These are phyloP conservation scores for Aphis craccivora DNA, from an alignment of 1,140 invertebrate genomes.

Conservation along the genomic window DNA sequence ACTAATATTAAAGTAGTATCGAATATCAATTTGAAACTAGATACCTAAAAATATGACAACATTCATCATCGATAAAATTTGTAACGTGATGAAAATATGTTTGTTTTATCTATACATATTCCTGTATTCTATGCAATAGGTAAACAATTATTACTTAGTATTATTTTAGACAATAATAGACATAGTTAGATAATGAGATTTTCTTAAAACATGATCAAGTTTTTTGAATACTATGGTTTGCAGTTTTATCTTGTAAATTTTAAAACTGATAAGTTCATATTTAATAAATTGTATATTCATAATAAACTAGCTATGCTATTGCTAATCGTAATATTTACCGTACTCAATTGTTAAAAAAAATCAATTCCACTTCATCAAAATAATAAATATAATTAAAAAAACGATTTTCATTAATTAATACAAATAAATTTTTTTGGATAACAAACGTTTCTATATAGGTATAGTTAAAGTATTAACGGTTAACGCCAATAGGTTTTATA, in stretches of 20 bases:
- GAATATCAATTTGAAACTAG: background rate
- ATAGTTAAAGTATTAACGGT: too few species aligned
- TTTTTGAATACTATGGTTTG: background rate
- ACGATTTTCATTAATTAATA: background rate
- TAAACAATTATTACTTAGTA: too few species aligned
- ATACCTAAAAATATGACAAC: background rate
- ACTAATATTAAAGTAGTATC: background rate
- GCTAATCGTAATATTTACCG: background rate
- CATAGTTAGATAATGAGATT: background rate
- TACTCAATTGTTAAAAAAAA: background rate
- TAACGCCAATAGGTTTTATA: background rate
- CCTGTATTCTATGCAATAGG: background rate
- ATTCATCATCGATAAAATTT: background rate
- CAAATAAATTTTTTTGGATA: background rate
- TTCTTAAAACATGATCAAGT: background rate
- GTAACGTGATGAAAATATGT: background rate
- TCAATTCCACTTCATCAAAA: background rate
- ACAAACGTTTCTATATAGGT: background rate
- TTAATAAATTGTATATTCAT: background rate
- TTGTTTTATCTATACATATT: background rate
- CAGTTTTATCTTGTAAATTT: background rate
- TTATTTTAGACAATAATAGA: background rate
- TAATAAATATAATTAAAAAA: background rate
- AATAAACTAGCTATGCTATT: background rate
- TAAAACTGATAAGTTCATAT: background rate